Evolutionary conservation across 2,888 invertebrate species (phyloP).

Genomic region (Heteromurus nitidus): DNA sequence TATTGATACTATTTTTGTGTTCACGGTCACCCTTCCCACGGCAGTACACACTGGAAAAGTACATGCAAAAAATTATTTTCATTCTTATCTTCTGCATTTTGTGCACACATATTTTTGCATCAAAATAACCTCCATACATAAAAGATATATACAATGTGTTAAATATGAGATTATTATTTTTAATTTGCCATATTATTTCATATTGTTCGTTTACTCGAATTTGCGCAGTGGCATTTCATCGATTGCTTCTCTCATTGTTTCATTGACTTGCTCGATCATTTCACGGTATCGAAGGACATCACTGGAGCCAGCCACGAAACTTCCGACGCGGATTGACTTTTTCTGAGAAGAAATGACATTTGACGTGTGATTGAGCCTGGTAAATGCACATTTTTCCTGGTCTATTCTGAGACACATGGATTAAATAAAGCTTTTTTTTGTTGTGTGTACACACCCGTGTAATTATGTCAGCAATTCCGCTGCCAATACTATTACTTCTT

Average conservation of each 20-base stretch:
- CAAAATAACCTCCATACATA: too few species aligned
- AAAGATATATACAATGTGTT: too few species aligned
- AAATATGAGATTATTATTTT: too few species aligned
- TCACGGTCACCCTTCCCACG: slow-evolving; percentile 73
- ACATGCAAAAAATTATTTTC: too few species aligned
- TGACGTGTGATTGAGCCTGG: too few species aligned
- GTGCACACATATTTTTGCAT: too few species aligned
- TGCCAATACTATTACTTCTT: slow-evolving; percentile 25
- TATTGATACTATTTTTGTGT: slow-evolving; percentile 61
- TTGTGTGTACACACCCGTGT: background rate
- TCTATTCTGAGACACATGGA: too few species aligned
- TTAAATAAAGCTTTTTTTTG: too few species aligned
- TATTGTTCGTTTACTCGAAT: slow-evolving; percentile 79
- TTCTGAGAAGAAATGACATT: too few species aligned
- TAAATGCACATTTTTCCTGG: too few species aligned
- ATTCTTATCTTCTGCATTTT: too few species aligned
- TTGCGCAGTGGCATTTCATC: slow-evolving; percentile 90
- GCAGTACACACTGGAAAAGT: slow-evolving; percentile 57
- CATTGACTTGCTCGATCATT: slow-evolving; percentile 78
- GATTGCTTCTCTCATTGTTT: slow-evolving; percentile 87
- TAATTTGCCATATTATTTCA: too few species aligned
- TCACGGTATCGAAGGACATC: slow-evolving; percentile 53
- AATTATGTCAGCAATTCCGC: slow-evolving; percentile 32
- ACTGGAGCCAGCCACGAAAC: slow-evolving; percentile 44
- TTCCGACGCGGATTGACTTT: slow-evolving; percentile 56